Percentiles rank a stretch among this genome's conserved stretches.
These are phyloP conservation scores for Sitobion miscanthi DNA, from an alignment of 1,140 invertebrate genomes.

Conservation along the genomic window DNA sequence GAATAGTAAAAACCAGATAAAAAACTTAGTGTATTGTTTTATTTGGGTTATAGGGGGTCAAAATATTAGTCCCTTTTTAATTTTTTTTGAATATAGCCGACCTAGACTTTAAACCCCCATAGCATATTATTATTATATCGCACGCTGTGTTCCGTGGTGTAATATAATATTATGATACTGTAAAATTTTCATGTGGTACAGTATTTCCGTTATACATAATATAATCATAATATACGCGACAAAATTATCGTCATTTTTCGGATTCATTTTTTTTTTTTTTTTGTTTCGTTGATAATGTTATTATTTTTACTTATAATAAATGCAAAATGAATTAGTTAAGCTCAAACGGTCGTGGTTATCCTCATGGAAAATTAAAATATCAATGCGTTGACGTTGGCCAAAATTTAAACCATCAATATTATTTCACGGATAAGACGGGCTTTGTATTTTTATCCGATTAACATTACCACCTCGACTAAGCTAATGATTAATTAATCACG, in stretches of 20 bases:
- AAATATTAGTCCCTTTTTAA: neutral
- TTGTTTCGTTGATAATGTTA: neutral
- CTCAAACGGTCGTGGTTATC: neutral
- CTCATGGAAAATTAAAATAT: conserved; percentile 28
- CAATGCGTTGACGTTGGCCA: neutral
- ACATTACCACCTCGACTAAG: neutral
- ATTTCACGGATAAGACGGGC: neutral
- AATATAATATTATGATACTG: neutral
- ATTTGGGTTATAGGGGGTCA: neutral
- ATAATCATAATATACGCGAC: neutral
- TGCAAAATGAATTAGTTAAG: conserved; percentile 15
- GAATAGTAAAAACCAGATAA: conserved; percentile 12
- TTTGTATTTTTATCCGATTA: neutral
- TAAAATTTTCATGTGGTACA: neutral
- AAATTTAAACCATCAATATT: neutral
- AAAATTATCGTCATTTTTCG: neutral
- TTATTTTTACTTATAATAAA: conserved; percentile 23
- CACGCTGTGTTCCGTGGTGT: neutral
- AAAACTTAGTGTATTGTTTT: neutral
- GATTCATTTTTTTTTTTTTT: neutral
- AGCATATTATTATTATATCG: neutral
- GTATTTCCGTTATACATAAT: neutral
- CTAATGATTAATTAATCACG: conserved; percentile 8
- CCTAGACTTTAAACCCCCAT: neutral
- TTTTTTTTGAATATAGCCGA: neutral